Evolutionary conservation across 2,113 vertebrate genomes (phyloP), one percentile per base, ranked within the genome.

Genomic region (Leptobrachium leishanense): DNA sequence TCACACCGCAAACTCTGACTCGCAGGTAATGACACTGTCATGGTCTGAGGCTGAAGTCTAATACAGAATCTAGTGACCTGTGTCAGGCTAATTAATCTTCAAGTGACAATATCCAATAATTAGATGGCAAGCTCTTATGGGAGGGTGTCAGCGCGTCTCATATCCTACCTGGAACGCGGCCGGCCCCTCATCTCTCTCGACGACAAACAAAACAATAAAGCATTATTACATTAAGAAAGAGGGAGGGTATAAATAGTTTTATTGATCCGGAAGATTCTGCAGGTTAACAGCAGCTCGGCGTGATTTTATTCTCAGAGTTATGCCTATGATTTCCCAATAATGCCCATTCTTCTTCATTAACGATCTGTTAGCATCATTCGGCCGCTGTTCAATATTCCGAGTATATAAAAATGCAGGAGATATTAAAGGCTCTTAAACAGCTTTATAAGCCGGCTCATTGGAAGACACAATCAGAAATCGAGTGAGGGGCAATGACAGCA

Each of bases 251-350:
- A 79, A 79, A 63, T 66, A 31, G 40, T 66, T 10, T 11, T 65
- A 79, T 72, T 6, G 77, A 79, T 79, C 50, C 20, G 43, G 2
- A 31, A 39, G 41, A 72, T 66, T 66, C 59, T 43, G 15, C 77
- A 72, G 77, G 69, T 79, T 79, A 79, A 55, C 59, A 72, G 77
- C 8, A 5, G 42, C 69, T 66, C 68, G 54, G 69, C 43, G 46
- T 66, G 57, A 72, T 79, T 79, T 79, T 46, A 43, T 20, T 79
- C 69, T 72, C 59, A 43, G 77, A 79, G 39, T 54, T 66, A 79
- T 79, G 63, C 57, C 62, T 79, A 55, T 79, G 62, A 79, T 72
- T 79, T 71, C 71, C 59, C 77, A 79, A 79, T 79, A 79, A 72
- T 72, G 69, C 65, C 57, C 43, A 79, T 79, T 79, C 46, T 55